These are phyloP conservation scores for Gastrophryne carolinensis DNA, from an alignment of 2,797 vertebrate species.

Conservation along the genomic window DNA sequence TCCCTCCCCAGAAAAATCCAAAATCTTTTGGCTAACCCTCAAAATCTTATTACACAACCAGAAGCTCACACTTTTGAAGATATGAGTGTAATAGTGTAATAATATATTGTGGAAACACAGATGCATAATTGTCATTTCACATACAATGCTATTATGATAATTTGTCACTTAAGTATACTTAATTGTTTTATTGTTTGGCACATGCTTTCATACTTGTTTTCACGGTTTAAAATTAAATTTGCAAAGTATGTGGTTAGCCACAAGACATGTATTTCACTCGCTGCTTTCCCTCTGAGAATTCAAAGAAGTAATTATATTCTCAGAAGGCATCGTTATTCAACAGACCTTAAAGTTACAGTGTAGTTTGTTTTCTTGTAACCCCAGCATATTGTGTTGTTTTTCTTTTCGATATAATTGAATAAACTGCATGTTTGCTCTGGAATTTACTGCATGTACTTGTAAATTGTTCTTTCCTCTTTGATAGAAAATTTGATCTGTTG, in stretches of 20 bases:
- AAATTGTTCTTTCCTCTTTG: neutral
- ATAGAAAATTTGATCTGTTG: neutral
- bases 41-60: too few relatives aligned
- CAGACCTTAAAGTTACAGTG: neutral
- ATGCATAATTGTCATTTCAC: too few relatives aligned
- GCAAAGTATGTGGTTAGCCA: slow-evolving; percentile 19
- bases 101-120: too few relatives aligned
- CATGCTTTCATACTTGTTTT: neutral
- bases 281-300: neutral
- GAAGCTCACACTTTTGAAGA: too few relatives aligned
- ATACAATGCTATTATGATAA: too few relatives aligned
- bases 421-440: neutral
- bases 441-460: neutral
- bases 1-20: too few relatives aligned
- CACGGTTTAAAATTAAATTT: neutral
- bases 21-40: too few relatives aligned
- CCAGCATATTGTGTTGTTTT: too few relatives aligned
- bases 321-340: neutral
- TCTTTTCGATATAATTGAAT: neutral
- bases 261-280: neutral
- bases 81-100: too few relatives aligned
- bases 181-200: neutral
- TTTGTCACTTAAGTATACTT: too few relatives aligned
- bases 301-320: neutral
- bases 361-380: neutral